These are phyloP conservation scores for Hipposideros armiger DNA, from an alignment of 2,113 vertebrate genomes.

Conservation along the genomic window DNA sequence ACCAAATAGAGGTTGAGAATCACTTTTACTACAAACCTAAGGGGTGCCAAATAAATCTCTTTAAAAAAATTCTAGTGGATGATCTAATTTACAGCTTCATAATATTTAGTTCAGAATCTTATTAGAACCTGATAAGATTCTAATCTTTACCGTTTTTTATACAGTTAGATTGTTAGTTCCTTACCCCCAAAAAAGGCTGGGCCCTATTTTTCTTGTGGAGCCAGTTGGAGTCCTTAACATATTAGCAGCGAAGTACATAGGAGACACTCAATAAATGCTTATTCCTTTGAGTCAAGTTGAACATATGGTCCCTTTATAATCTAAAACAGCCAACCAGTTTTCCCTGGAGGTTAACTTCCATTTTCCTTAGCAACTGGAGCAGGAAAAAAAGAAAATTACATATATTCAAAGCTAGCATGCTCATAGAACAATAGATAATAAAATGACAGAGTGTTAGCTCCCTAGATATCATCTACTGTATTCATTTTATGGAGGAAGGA, in stretches of 20 bases:
- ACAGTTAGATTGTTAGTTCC: background rate
- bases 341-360: constrained; percentile 45
- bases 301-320: background rate
- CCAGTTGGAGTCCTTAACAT: background rate
- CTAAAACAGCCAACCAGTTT: background rate
- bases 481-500: background rate
- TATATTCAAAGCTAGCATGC: background rate
- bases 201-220: background rate
- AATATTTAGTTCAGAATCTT: background rate
- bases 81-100: background rate
- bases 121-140: background rate
- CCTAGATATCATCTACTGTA: background rate
- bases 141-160: constrained; percentile 12
- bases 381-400: background rate
- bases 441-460: background rate
- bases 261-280: constrained; percentile 5
- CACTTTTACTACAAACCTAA: background rate
- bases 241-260: background rate
- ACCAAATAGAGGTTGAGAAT: background rate
- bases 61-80: background rate
- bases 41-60: background rate
- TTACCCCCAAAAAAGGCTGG: background rate
- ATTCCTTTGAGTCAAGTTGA: constrained; percentile 39
- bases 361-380: constrained; percentile 54
- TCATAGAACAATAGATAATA: constrained; percentile 15